Conservation (phyloP, 2,888 invertebrate species). For the Drosophila melanosoma region DNA sequence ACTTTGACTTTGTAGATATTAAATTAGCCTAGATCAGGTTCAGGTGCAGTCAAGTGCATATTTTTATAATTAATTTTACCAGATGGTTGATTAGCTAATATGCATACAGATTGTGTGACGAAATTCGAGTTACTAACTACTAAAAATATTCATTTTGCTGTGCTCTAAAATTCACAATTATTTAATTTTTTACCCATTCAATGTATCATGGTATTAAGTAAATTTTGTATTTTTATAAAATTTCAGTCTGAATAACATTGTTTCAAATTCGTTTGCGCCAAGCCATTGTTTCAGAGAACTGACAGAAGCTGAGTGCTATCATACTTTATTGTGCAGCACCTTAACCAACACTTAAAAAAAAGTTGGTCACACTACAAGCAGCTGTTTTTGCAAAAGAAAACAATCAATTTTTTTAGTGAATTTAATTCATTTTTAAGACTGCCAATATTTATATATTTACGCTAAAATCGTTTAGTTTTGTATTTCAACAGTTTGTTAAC, state of each 20-base stretch:
- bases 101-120: not conserved
- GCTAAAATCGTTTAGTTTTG: not conserved
- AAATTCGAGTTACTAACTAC: not conserved
- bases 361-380: conserved; percentile 39
- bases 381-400: conserved; percentile 33
- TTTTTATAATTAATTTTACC: not conserved
- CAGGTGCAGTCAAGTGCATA: not conserved
- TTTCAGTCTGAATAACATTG: not conserved
- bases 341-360: not conserved
- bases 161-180: not conserved
- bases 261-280: conserved; percentile 1
- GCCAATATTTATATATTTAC: not conserved
- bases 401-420: conserved; percentile 18
- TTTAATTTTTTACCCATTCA: not conserved
- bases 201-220: not conserved
- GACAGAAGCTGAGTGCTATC: conserved; percentile 26
- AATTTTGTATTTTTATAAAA: not conserved
- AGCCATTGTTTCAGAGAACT: not conserved
- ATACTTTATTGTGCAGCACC: conserved; percentile 1
- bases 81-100: not conserved
- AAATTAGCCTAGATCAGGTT: not conserved
- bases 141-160: not conserved
- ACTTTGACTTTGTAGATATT: not conserved
- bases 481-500: not conserved
- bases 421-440: not conserved